These are phyloP conservation scores for Metalampra italica DNA, from an alignment of 2,888 invertebrate species.

Conservation along the genomic window DNA sequence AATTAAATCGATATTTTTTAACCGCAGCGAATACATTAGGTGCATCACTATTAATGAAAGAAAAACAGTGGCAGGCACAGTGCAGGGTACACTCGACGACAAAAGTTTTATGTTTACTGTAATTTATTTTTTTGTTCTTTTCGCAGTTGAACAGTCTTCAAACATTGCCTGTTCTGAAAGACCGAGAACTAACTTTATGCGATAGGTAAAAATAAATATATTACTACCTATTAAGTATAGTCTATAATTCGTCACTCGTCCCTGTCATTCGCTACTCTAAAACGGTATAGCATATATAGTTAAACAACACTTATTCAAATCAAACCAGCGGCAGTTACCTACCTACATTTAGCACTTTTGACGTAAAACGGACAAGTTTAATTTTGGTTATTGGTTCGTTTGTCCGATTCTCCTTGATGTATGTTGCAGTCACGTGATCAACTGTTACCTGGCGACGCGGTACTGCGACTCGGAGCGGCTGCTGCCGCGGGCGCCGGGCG, in stretches of 20 bases:
- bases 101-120: not conserved
- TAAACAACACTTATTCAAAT: no score
- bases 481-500: constrained; percentile 43
- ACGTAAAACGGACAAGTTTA: no score
- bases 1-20: not conserved
- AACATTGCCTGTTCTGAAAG: constrained; percentile 81
- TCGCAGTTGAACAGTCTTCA: constrained; percentile 81
- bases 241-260: no score
- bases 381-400: no score
- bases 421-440: constrained; percentile 47
- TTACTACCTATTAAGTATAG: no score
- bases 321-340: no score
- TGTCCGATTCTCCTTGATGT: no score
- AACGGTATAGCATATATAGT: no score
- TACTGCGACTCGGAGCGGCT: constrained; percentile 33
- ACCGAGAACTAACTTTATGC: constrained; percentile 76
- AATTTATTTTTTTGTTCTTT: not conserved
- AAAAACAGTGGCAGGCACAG: not conserved
- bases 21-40: not conserved
- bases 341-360: no score
- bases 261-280: no score
- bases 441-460: constrained; percentile 42
- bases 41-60: not conserved
- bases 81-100: not conserved
- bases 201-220: constrained; percentile 73